These are phyloP conservation scores for Hydrozoanthus tunicans DNA, from an alignment of 64 coral and sea anemone species.

Conservation along the genomic window DNA sequence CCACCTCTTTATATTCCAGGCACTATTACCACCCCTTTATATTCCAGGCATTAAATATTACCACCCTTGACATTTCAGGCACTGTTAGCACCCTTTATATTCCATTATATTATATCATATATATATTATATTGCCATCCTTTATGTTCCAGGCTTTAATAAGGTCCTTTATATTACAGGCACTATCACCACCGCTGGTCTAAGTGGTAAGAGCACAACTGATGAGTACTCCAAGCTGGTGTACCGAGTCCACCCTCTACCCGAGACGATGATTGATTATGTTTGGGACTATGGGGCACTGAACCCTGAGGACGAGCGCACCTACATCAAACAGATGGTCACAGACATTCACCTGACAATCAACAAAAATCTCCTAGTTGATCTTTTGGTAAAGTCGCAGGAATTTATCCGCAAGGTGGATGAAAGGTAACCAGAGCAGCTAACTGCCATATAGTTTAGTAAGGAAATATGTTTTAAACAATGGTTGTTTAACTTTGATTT, in stretches of 20 bases:
- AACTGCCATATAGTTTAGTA: not conserved
- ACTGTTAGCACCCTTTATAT: too few species aligned
- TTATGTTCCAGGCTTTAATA: too few species aligned
- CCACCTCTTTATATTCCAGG: too few species aligned
- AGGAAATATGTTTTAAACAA: not conserved
- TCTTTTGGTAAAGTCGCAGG: slow-evolving; percentile 65
- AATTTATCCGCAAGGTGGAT: slow-evolving; percentile 68
- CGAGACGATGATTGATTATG: slow-evolving; percentile 93
- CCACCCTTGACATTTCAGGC: too few species aligned
- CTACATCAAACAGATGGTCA: slow-evolving; percentile 80
- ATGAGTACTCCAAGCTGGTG: slow-evolving; percentile 83
- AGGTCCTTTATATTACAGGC: not conserved
- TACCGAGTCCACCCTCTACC: slow-evolving; percentile 88
- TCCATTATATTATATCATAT: too few species aligned
- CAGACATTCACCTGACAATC: not conserved
- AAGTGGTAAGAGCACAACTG: slow-evolving; percentile 65
- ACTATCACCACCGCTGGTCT: slow-evolving; percentile 69
- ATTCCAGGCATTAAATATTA: too few species aligned
- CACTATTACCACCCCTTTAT: too few species aligned
- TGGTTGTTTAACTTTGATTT: too few species aligned
- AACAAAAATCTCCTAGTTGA: slow-evolving; percentile 54
- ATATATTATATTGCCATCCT: too few species aligned
- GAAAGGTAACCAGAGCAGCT: slow-evolving; percentile 8
- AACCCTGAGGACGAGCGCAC: slow-evolving; percentile 58
- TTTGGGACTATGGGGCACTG: slow-evolving; percentile 90